Conservation (phyloP, 2,888 invertebrate genomes). For the Nomada fabriciana region DNA sequence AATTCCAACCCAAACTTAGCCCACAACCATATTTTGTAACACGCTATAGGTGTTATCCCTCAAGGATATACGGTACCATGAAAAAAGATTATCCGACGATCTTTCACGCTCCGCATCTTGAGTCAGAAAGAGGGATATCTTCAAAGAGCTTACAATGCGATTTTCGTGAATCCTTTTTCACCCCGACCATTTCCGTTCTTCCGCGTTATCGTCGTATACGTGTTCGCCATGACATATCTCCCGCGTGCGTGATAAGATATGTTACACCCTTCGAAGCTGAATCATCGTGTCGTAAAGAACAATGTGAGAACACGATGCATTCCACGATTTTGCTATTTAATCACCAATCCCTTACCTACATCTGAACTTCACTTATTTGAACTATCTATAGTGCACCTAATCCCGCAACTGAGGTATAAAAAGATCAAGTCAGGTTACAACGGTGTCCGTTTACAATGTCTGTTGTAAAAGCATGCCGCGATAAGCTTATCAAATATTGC, state of each 20-base stretch:
- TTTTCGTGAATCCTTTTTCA: conserved; percentile 54
- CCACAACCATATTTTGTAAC: conserved; percentile 7
- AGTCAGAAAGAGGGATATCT: conserved; percentile 46
- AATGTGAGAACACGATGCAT: not conserved
- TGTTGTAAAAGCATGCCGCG: conserved; percentile 21
- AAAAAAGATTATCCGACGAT: conserved; percentile 52
- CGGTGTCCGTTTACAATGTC: conserved; percentile 24
- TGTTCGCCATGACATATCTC: conserved; percentile 36
- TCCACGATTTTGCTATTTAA: conserved; percentile 1
- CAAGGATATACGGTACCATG: conserved; percentile 33
- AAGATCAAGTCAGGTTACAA: conserved; percentile 14
- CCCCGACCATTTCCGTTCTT: conserved; percentile 38
- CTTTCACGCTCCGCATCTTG: conserved; percentile 31
- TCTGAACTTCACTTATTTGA: not conserved
- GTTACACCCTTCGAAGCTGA: conserved; percentile 1
- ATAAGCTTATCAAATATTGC: conserved; percentile 22
- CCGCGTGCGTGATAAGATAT: conserved; percentile 29
- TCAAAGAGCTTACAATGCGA: conserved; percentile 63
- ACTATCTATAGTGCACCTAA: not conserved
- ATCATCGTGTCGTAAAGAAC: conserved; percentile 12
- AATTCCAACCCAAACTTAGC: no score
- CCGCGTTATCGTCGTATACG: conserved; percentile 50
- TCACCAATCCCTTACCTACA: not conserved
- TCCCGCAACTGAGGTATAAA: not conserved
- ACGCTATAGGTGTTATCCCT: conserved; percentile 1